phyloP scores from a whole-genome alignment of 2,113 vertebrate species.

The Hippocampus abdominalis region DNA sequence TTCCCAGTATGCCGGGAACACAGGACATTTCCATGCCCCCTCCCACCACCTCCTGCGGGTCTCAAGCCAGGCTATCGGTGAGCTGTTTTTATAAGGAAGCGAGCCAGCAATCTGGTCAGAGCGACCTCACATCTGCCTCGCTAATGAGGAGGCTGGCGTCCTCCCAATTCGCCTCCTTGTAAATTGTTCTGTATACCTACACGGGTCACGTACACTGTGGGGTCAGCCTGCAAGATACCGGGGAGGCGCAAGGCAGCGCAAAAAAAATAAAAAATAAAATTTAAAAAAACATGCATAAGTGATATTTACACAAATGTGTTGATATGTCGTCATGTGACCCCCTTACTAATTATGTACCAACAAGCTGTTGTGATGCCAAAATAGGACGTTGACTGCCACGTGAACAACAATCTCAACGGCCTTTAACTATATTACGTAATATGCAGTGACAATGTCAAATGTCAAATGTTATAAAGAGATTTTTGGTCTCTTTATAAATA shows the following conservation, averaged over 20 bases:
- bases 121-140: slow-evolving; percentile 84
- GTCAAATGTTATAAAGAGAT: no score
- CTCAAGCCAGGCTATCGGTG: slow-evolving; percentile 71
- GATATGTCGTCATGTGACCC: not conserved
- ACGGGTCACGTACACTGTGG: slow-evolving; percentile 81
- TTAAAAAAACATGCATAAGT: slow-evolving; percentile 13
- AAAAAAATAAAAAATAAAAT: not conserved
- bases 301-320: not conserved
- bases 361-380: not conserved
- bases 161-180: slow-evolving; percentile 76
- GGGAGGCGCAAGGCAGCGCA: slow-evolving; percentile 1
- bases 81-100: slow-evolving; percentile 95
- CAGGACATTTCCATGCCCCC: slow-evolving; percentile 79
- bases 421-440: not conserved
- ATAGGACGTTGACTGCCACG: not conserved
- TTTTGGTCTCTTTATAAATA: no score
- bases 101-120: slow-evolving; percentile 74
- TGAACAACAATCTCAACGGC: not conserved
- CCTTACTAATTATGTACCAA: not conserved
- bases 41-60: slow-evolving; percentile 68
- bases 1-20: slow-evolving; percentile 83
- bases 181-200: slow-evolving; percentile 72
- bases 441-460: no score
- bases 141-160: slow-evolving; percentile 80
- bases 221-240: slow-evolving; percentile 41